Evolutionary conservation across 2,113 vertebrate genomes (phyloP), one percentile per base, ranked within the genome.

Genomic region (Centropus bengalensis): DNA sequence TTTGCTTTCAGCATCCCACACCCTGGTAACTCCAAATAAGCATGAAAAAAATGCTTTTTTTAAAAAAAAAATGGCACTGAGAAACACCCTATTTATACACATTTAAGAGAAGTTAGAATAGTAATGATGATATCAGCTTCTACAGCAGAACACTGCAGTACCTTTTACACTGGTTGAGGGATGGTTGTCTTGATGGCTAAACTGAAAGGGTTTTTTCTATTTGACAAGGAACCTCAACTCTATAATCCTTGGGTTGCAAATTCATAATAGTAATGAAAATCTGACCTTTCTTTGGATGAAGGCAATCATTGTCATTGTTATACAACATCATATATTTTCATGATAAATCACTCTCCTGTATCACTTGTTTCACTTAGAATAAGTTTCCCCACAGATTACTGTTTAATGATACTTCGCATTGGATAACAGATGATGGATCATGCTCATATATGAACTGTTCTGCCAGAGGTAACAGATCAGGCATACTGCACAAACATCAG

Each of bases 1-100:
- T 73, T 30, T 80, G 77, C 91, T 96, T 33, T 68, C 47, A 86
- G 68, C 91, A 90, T 94, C 94, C 86, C 66, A 95, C 95, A 78
- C 58, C 13, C 78, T 89, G 85, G 54, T 93, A 89, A 51, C 52
- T 94, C 80, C 59, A 73, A 94, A 94, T 47, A 96, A 73, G 49
- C 32, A 68, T 15, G 58, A 86, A 32, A 92, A 85, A 91, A 82
- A 86, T 16, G 14, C 21, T 22, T 90, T 81, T 18, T 1, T 5
- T 14, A 89, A 92, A 81, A 91, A 62, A 8, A 47, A 20, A 9
- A 12, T 78, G 49, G 36, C 69, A 64, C 45, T 2, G 1, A 91
- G 69, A 91, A 91, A 78, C 28, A 86, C 75, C 47, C 79, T 94
- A 86, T 90, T 90, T 96, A 88, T 94, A 74, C 21, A 40, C 11